Conservation (phyloP, 2,888 invertebrate genomes). For the Drosophila paranaensis region DNA sequence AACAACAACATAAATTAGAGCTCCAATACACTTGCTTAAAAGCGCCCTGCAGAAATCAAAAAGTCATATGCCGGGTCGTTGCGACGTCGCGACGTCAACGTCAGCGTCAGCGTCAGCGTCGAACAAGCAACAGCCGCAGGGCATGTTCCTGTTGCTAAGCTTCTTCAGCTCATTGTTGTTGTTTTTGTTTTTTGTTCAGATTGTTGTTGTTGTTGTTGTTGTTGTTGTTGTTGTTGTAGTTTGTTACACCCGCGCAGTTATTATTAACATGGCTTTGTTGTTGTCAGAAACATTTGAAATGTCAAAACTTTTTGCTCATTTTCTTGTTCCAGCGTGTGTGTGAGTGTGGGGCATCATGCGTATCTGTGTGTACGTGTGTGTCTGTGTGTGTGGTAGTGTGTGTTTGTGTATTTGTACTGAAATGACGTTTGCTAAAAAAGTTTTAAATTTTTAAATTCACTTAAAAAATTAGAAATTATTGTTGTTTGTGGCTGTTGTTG, state of each 20-base stretch:
- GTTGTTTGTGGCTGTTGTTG: neutral
- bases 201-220: slow-evolving; percentile 10
- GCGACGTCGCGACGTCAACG: slow-evolving; percentile 41
- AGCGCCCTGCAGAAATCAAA: slow-evolving; percentile 71
- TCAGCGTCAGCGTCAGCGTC: slow-evolving; percentile 45
- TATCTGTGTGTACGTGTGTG: slow-evolving; percentile 11
- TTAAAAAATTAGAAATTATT: slow-evolving; percentile 67
- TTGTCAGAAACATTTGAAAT: slow-evolving; percentile 79
- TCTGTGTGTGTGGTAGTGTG: slow-evolving; percentile 3
- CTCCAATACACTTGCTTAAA: slow-evolving; percentile 46
- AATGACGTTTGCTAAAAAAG: slow-evolving; percentile 41
- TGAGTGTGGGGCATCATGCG: slow-evolving; percentile 3
- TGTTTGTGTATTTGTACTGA: slow-evolving; percentile 9
- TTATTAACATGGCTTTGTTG: slow-evolving; percentile 69
- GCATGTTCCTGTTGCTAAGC: slow-evolving; percentile 58
- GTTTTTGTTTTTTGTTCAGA: slow-evolving; percentile 1
- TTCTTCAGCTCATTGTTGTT: slow-evolving; percentile 1
- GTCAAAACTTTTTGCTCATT: slow-evolving; percentile 70
- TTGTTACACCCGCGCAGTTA: slow-evolving; percentile 60
- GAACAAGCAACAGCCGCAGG: slow-evolving; percentile 62
- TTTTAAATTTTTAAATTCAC: slow-evolving; percentile 78
- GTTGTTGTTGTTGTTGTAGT: slow-evolving; percentile 25
- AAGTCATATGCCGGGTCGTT: slow-evolving; percentile 66
- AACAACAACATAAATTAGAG: slow-evolving; percentile 59
- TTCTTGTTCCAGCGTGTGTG: slow-evolving; percentile 3